A percentile compares a stretch with the other conserved stretches of the same genome.
Evolutionary conservation across 2,888 invertebrate species (phyloP).

Genomic region (Formica aserva): DNA sequence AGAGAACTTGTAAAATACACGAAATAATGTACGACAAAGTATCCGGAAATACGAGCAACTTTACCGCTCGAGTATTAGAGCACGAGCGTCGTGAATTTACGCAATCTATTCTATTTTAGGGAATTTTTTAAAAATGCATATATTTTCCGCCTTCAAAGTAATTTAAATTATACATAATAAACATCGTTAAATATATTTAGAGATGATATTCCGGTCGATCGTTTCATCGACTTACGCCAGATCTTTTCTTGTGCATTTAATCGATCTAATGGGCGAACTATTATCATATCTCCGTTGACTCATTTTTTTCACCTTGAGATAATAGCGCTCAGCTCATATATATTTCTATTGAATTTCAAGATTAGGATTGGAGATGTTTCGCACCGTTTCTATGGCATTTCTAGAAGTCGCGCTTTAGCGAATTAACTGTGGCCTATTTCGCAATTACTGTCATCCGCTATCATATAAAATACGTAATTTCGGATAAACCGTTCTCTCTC

Average conservation of each 20-base stretch:
- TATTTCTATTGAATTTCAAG: not conserved
- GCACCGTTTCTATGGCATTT: not conserved
- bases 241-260: not conserved
- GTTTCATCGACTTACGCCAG: not conserved
- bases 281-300: conserved; percentile 10
- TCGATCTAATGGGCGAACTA: not conserved
- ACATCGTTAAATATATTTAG: not conserved
- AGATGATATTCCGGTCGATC: not conserved
- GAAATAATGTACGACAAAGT: not conserved
- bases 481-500: conserved; percentile 18
- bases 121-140: not conserved
- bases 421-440: conserved; percentile 52
- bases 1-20: not conserved
- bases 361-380: not conserved
- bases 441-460: conserved; percentile 38
- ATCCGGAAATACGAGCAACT: not conserved
- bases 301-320: conserved; percentile 16
- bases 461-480: conserved; percentile 9
- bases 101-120: not conserved
- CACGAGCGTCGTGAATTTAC: not conserved
- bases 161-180: not conserved
- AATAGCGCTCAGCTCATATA: not conserved
- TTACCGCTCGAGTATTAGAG: not conserved
- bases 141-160: not conserved
- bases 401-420: not conserved